Base-by-base conservation (phyloP, 2,113 vertebrate genomes). In the crab-eating macaque (Macaca fascicularis) region DNA sequence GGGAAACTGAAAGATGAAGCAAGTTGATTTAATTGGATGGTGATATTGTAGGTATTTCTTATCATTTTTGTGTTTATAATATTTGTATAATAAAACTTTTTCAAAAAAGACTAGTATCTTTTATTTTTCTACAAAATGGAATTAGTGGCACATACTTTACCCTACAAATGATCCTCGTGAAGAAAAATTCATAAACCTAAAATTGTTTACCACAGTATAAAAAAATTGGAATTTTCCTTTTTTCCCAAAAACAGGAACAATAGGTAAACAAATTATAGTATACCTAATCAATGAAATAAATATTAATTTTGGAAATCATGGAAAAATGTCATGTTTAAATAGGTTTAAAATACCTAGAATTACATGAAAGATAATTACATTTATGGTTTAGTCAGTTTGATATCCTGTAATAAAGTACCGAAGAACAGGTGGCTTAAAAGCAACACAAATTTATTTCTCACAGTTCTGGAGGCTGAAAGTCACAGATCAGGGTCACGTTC, bases 1-100 rank as follows among this genome's bases (percentile, higher is more conserved):
- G 25, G 90, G 20, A 90, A 90, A 76, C 30, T 69, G 52, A 84
- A 95, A 88, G 74, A 84, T 43, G 76, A 87, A 90, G 76, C 9
- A 79, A 93, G 40, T 10, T 79, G 61, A 45, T 74, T 83, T 89
- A 95, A 82, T 86, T 93, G 55, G n/a, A 55, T 92, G n/a, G 17
- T 90, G 35, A 25, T 55, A 32, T 32, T 96, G 43, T 72, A 94
- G 45, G 12, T 55, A 70, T 92, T 92, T 85, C n/a, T 92, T 87
- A 64, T 84, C 9, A 80, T 69, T 81, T 30, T 94, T 93, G 59
- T 92, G 22, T 67, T 95, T 84, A 90, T 72, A 97, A 35, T 82
- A 84, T 95, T 95, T 92, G 38, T 90, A 90, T 72, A 98, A 96
- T 97, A 94, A 93, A 97, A 92, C 20, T 81, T 94, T 87, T 90